Percentiles rank a stretch among this genome's conserved stretches.
Conservation (phyloP, 2,113 vertebrate species). For the Diphyllodes magnificus region DNA sequence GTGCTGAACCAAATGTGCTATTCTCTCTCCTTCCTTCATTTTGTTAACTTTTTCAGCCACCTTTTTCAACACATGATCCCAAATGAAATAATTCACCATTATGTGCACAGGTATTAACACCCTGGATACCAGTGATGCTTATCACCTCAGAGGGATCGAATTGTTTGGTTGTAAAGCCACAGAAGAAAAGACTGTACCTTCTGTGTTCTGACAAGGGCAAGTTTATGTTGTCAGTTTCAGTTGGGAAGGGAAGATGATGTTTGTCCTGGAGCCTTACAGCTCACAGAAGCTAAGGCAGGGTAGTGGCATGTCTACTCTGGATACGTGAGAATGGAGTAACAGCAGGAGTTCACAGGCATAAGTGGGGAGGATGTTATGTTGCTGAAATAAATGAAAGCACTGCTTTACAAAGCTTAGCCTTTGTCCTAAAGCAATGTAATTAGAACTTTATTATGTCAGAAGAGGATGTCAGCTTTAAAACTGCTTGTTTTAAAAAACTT, state of each 20-base stretch:
- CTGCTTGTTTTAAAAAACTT: neutral
- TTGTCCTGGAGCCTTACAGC: neutral
- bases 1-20: neutral
- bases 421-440: neutral
- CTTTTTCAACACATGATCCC: neutral
- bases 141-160: neutral
- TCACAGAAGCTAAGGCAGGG: neutral
- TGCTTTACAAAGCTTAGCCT: neutral
- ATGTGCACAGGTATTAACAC: neutral
- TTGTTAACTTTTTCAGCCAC: neutral
- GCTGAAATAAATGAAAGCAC: neutral
- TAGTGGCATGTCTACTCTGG: neutral
- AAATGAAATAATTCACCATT: neutral
- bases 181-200: neutral
- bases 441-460: constrained; percentile 25
- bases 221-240: neutral
- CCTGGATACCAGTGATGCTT: neutral
- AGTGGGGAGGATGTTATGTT: neutral
- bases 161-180: neutral
- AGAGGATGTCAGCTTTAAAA: constrained; percentile 43
- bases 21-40: neutral
- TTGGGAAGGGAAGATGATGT: neutral
- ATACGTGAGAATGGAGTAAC: constrained; percentile 12
- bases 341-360: neutral
- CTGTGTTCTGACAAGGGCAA: neutral